A percentile compares a stretch with the other conserved stretches of the same genome.
These are phyloP conservation scores for Gandaritis pyraliata DNA, from an alignment of 2,888 invertebrate species.

Conservation along the genomic window DNA sequence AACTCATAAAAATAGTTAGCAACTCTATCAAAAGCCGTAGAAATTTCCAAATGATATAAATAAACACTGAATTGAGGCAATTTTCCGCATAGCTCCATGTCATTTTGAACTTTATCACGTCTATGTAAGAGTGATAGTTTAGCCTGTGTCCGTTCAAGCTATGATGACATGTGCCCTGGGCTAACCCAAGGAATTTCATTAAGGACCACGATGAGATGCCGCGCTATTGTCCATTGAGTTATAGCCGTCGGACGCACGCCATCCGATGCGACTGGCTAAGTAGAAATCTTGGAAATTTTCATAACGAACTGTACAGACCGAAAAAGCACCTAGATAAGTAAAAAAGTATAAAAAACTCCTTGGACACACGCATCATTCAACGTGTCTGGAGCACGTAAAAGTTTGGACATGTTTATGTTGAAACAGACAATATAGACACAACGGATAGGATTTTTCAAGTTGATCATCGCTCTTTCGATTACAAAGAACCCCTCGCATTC, in stretches of 20 bases:
- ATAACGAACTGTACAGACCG: not conserved
- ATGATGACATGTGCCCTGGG: conserved; percentile 46
- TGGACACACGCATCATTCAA: too few species aligned
- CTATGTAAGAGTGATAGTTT: conserved; percentile 5
- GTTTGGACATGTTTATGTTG: too few species aligned
- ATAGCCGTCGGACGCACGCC: conserved; percentile 59
- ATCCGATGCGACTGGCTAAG: conserved; percentile 40
- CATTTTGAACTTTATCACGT: conserved; percentile 17
- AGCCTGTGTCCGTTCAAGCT: conserved; percentile 27
- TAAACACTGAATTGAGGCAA: conserved; percentile 22
- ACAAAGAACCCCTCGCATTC: too few species aligned
- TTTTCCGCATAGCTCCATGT: conserved; percentile 7
- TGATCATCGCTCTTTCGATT: too few species aligned
- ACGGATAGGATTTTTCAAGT: too few species aligned
- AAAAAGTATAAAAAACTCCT: too few species aligned
- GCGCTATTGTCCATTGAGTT: conserved; percentile 77
- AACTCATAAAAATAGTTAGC: conserved; percentile 17
- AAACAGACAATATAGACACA: too few species aligned
- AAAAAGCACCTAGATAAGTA: not conserved
- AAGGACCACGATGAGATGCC: conserved; percentile 66
- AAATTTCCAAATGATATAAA: conserved; percentile 22
- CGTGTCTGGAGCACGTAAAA: too few species aligned
- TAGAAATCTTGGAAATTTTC: conserved; percentile 29
- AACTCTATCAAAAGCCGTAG: conserved; percentile 19
- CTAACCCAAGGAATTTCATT: conserved; percentile 76